phyloP scores from a whole-genome alignment of 1,140 invertebrate species.

The Hydropsyche tenuis region DNA sequence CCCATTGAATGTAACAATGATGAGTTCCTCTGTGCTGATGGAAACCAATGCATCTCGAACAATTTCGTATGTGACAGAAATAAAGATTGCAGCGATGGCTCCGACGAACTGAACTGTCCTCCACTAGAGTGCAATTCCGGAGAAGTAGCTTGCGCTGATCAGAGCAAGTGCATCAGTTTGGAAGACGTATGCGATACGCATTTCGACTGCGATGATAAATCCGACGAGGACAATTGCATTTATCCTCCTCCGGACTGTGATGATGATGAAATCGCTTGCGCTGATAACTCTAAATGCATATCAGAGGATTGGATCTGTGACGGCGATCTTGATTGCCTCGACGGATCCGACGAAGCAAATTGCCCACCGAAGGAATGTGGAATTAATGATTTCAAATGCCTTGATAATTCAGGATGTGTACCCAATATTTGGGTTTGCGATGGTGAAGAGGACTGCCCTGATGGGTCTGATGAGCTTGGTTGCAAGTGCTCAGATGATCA shows the following conservation, averaged over 20 bases:
- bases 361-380: background rate
- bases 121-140: background rate
- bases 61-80: background rate
- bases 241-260: background rate
- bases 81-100: background rate
- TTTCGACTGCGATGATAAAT: background rate
- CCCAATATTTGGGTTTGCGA: background rate
- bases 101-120: background rate
- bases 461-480: background rate
- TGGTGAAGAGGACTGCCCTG: background rate
- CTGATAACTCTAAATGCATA: constrained; percentile 49
- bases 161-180: too few species aligned
- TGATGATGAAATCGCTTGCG: too few species aligned
- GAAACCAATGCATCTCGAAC: background rate
- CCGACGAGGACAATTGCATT: background rate
- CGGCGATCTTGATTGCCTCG: background rate
- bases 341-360: background rate
- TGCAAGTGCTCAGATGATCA: background rate
- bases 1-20: constrained; percentile 36
- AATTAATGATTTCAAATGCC: background rate
- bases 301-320: background rate
- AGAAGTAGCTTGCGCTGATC: background rate
- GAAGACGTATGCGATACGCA: background rate
- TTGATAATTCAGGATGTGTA: background rate
- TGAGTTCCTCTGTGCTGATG: background rate